phyloP scores from a whole-genome alignment of 2,113 vertebrate species.

The Noctilio leporinus region DNA sequence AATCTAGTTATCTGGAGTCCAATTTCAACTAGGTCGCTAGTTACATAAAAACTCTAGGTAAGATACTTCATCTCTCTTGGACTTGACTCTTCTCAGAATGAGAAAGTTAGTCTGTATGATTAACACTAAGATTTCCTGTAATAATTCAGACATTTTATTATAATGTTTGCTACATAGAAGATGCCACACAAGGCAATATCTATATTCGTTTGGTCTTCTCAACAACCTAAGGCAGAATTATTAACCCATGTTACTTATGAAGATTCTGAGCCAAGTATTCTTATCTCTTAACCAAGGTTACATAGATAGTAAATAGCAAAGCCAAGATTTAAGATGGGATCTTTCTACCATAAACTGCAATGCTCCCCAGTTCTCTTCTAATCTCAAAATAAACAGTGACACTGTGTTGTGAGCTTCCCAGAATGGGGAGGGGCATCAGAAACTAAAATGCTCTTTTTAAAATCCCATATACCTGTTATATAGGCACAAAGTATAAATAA shows the following conservation, averaged over 20 bases:
- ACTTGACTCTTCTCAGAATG: neutral
- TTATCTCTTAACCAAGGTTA: neutral
- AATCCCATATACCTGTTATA: neutral
- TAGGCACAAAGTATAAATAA: neutral
- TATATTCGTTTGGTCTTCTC: neutral
- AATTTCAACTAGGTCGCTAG: neutral
- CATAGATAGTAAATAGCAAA: neutral
- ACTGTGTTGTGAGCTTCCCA: neutral
- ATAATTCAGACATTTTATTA: neutral
- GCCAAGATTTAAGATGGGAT: neutral
- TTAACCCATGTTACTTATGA: neutral
- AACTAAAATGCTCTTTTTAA: neutral
- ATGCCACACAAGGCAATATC: neutral
- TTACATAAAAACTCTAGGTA: neutral
- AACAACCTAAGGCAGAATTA: neutral
- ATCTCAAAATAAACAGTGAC: neutral
- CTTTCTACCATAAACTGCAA: neutral
- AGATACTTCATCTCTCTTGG: neutral
- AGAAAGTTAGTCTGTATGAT: neutral
- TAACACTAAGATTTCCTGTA: neutral
- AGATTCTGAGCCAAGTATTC: neutral
- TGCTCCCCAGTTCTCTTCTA: neutral
- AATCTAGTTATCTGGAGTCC: neutral
- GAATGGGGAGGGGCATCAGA: neutral
- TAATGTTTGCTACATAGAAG: neutral